Evolutionary conservation across 2,113 vertebrate genomes (phyloP).

Genomic region (Bubalus kerabau): DNA sequence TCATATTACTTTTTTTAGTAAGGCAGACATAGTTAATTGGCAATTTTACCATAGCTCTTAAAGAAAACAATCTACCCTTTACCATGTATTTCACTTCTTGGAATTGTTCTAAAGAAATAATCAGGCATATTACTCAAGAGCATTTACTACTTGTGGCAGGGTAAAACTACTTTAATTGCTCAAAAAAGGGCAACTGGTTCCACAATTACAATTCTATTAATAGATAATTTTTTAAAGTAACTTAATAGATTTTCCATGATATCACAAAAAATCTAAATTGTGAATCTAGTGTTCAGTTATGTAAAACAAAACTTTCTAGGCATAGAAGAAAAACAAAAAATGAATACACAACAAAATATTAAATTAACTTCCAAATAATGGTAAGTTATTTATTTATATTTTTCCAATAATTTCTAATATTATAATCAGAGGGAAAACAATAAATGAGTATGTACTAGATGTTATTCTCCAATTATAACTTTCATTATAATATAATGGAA

Average conservation of each 20-base stretch:
- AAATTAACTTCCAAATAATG: background rate
- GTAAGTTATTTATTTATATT: background rate
- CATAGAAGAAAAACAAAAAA: background rate
- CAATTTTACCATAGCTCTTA: background rate
- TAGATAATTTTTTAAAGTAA: background rate
- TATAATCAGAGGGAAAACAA: background rate
- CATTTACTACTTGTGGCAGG: background rate
- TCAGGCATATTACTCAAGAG: background rate
- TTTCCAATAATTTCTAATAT: constrained; percentile 3
- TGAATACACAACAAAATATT: background rate
- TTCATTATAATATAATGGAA: background rate
- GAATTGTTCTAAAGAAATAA: constrained; percentile 31
- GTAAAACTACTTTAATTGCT: background rate
- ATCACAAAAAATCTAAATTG: background rate
- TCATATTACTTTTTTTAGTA: background rate
- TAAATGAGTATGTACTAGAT: background rate
- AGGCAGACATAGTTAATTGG: background rate
- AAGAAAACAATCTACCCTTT: constrained; percentile 20
- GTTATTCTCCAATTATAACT: background rate
- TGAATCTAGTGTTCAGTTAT: background rate
- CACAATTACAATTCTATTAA: background rate
- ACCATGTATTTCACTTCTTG: background rate
- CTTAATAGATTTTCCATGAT: constrained; percentile 10
- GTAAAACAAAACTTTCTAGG: background rate
- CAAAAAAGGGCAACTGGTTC: background rate